phyloP scores from a whole-genome alignment of 2,888 invertebrate species.

The Caenorhabditis sp. region DNA sequence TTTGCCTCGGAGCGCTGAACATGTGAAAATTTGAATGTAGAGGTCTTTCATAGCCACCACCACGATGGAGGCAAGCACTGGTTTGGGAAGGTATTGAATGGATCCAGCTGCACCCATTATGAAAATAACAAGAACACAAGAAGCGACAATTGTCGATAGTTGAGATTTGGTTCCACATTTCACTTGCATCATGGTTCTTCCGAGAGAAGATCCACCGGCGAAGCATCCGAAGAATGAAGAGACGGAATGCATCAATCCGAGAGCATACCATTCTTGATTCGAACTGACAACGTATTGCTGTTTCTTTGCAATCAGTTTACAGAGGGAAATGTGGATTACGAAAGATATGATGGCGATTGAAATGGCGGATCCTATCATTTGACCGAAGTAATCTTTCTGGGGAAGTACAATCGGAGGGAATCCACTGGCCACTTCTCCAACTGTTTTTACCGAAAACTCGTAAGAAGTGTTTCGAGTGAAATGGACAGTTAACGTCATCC shows the following conservation, averaged over 20 bases:
- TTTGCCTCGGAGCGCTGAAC: slow-evolving; percentile 57
- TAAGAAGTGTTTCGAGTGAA: slow-evolving; percentile 63
- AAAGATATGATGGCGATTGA: slow-evolving; percentile 77
- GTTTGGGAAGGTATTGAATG: slow-evolving; percentile 75
- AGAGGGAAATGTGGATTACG: slow-evolving; percentile 80
- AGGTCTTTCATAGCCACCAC: slow-evolving; percentile 78
- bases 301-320: slow-evolving; percentile 84
- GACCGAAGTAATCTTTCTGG: slow-evolving; percentile 37
- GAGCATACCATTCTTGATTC: slow-evolving; percentile 84
- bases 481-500: slow-evolving; percentile 63
- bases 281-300: slow-evolving; percentile 84
- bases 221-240: slow-evolving; percentile 84
- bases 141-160: slow-evolving; percentile 75
- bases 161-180: slow-evolving; percentile 67
- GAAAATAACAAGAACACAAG: slow-evolving; percentile 66
- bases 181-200: slow-evolving; percentile 83
- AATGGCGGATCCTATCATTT: slow-evolving; percentile 68
- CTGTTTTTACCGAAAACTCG: slow-evolving; percentile 62
- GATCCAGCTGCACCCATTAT: slow-evolving; percentile 69
- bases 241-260: slow-evolving; percentile 84
- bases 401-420: slow-evolving; percentile 60
- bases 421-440: slow-evolving; percentile 69
- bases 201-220: slow-evolving; percentile 84
- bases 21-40: slow-evolving; percentile 70
- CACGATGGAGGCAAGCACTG: slow-evolving; percentile 78